Evolutionary conservation across 2,797 vertebrate species (phyloP), one percentile per base, ranked within the genome.

Genomic region (Delichon dasypus): DNA sequence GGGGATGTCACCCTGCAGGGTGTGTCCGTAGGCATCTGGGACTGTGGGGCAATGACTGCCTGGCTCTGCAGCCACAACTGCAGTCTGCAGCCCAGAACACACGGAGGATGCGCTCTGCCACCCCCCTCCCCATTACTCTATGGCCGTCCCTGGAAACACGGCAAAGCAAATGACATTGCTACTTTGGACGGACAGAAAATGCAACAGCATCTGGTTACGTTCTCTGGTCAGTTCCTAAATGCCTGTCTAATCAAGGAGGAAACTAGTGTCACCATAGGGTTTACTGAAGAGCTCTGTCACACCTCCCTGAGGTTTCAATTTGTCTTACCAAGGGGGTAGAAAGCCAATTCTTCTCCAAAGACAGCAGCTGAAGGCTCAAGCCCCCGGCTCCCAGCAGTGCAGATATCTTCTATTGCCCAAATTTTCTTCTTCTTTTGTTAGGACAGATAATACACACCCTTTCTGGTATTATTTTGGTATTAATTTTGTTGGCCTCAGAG

Each of bases 11-110:
- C 7, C n/a, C 44, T 70, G 51, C 38, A n/a, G 26, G 32, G 23
- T 65, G 29, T 15, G 34, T 53, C 62, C 6, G 26, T 4, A 26
- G 23, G 42, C 0, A 0, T 10, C 1, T 1, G 64, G 47, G 51
- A 27, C 73, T 5, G 2, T 12, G 34, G 10, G 13, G 12, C 25
- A 58, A 0, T 9, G 32, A 27, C 0, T 73, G 79, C 44, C 36
- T 3, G 3, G 42, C 18, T 58, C 38, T 82, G 71, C 38, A 70
- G 53, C 25, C 66, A 58, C 23, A 70, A 5, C 19, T 22, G 20
- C 64, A 42, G 18, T 9, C 47, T 72, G n/a, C 36, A 85, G 50
- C 50, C 53, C 42, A 50, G 18, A 67, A 40, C 42, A 55, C 0
- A 10, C 0, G 9, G 7, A 11, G 19, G 4, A 10, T 0, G 10